Evolutionary conservation across 2,113 vertebrate genomes (phyloP).

Genomic region (Lepus europaeus): DNA sequence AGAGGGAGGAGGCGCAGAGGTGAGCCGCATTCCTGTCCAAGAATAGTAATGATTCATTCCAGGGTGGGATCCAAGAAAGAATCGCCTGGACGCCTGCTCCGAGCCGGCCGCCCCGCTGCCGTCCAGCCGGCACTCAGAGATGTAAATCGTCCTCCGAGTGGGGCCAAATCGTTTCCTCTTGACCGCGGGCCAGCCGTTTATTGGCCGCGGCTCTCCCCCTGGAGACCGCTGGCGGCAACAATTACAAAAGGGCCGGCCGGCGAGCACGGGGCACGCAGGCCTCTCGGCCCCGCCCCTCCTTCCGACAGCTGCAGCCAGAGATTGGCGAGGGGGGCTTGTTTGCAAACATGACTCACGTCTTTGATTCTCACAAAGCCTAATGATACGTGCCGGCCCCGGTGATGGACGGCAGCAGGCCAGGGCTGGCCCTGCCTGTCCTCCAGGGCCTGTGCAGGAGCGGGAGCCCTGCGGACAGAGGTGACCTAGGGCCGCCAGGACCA

Average conservation of each 20-base stretch:
- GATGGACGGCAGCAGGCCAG: conserved; percentile 56
- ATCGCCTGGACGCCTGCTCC: conserved; percentile 66
- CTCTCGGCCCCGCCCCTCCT: conserved; percentile 55
- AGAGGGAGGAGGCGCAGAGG: conserved; percentile 32
- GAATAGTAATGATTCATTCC: conserved; percentile 76
- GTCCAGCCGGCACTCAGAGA: conserved; percentile 80
- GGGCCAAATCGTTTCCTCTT: conserved; percentile 83
- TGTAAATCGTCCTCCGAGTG: conserved; percentile 80
- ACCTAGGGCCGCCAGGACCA: not conserved
- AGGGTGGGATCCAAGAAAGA: conserved; percentile 74
- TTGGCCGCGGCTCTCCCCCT: conserved; percentile 75
- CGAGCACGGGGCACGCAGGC: conserved; percentile 26
- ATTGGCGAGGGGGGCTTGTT: conserved; percentile 68
- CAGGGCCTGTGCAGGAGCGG: not conserved
- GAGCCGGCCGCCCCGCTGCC: conserved; percentile 71
- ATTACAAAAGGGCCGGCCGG: conserved; percentile 73
- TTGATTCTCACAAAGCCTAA: conserved; percentile 83
- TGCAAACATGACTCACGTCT: conserved; percentile 83
- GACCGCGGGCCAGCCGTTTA: conserved; percentile 78
- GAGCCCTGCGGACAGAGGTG: not conserved
- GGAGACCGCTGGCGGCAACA: conserved; percentile 75
- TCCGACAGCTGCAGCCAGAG: conserved; percentile 62
- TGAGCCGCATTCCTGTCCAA: conserved; percentile 68
- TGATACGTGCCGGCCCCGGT: conserved; percentile 74
- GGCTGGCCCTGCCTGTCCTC: conserved; percentile 5